These are phyloP conservation scores for Lasioglossum calceatum DNA, from an alignment of 2,888 invertebrate species.

Conservation along the genomic window DNA sequence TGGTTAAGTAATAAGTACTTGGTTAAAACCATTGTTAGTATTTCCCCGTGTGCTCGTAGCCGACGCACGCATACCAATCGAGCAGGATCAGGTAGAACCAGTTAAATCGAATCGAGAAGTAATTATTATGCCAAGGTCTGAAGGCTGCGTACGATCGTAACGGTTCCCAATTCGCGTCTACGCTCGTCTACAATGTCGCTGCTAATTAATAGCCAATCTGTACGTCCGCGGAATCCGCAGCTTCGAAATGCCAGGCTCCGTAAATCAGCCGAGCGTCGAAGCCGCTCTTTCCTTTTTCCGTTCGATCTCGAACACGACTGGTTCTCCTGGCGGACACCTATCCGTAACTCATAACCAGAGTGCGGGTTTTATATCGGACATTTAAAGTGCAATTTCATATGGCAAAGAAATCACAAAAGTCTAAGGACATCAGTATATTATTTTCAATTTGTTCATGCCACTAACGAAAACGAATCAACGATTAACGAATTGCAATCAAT, in stretches of 20 bases:
- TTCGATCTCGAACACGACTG: not conserved
- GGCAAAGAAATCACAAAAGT: too few species aligned
- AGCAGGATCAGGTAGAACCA: conserved; percentile 30
- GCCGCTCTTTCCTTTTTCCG: conserved; percentile 8
- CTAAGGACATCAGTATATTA: too few species aligned
- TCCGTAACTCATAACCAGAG: too few species aligned
- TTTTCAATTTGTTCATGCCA: too few species aligned
- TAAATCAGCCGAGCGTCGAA: conserved; percentile 24
- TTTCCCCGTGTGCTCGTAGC: not conserved
- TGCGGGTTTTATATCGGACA: too few species aligned
- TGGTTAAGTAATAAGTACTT: not conserved
- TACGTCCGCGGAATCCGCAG: not conserved
- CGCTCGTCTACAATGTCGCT: conserved; percentile 25
- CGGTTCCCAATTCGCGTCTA: conserved; percentile 56
- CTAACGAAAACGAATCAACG: too few species aligned
- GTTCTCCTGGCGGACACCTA: not conserved
- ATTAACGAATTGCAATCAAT: not conserved
- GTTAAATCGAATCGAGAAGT: conserved; percentile 43
- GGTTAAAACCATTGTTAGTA: not conserved
- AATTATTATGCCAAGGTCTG: conserved; percentile 57
- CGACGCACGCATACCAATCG: conserved; percentile 2
- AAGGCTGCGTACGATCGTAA: conserved; percentile 49
- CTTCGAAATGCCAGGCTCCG: not conserved
- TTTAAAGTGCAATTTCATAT: too few species aligned
- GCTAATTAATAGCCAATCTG: conserved; percentile 33